phyloP scores from a whole-genome alignment of 2,113 vertebrate genomes.

The Brachyhypopomus gauderio region DNA sequence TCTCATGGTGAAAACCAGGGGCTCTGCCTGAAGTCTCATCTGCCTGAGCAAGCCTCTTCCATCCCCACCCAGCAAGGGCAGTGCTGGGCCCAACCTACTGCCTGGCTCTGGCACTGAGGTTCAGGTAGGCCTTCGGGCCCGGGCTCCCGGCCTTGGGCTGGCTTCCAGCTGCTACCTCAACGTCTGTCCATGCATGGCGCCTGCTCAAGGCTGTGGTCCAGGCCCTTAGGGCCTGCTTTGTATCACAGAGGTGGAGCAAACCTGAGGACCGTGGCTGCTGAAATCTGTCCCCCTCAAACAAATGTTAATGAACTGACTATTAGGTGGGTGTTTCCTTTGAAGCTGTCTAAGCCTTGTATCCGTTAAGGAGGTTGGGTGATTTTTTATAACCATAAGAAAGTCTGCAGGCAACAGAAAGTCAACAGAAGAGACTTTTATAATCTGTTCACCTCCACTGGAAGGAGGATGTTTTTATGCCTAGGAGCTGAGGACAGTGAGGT shows the following conservation, averaged over 20 bases:
- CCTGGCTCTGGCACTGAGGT: slow-evolving; percentile 7
- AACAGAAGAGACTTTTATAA: too few relatives aligned
- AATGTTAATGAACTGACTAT: too few relatives aligned
- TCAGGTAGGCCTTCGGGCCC: slow-evolving; percentile 21
- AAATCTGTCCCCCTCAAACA: slow-evolving; percentile 3
- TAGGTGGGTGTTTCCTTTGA: too few relatives aligned
- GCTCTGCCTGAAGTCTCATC: slow-evolving; percentile 67
- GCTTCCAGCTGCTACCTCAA: slow-evolving; percentile 29
- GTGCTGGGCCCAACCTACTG: slow-evolving; percentile 34
- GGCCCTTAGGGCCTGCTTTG: slow-evolving; percentile 27
- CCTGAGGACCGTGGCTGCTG: slow-evolving; percentile 2
- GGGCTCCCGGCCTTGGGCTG: slow-evolving; percentile 30
- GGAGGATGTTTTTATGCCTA: background rate
- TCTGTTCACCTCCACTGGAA: too few relatives aligned
- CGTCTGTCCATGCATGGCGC: slow-evolving; percentile 27
- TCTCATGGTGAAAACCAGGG: slow-evolving; percentile 67
- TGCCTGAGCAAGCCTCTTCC: slow-evolving; percentile 64
- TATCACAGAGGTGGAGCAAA: slow-evolving; percentile 24
- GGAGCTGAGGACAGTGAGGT: slow-evolving; percentile 29
- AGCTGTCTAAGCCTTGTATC: background rate
- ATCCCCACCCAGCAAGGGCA: slow-evolving; percentile 8
- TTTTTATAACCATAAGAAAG: too few relatives aligned
- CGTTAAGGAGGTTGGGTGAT: too few relatives aligned
- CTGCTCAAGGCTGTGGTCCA: slow-evolving; percentile 3
- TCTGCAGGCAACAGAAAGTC: too few relatives aligned